Evolutionary conservation across 2,797 vertebrate genomes (phyloP), one percentile per base, ranked within the genome.

Genomic region (Crocidura indochinensis): DNA sequence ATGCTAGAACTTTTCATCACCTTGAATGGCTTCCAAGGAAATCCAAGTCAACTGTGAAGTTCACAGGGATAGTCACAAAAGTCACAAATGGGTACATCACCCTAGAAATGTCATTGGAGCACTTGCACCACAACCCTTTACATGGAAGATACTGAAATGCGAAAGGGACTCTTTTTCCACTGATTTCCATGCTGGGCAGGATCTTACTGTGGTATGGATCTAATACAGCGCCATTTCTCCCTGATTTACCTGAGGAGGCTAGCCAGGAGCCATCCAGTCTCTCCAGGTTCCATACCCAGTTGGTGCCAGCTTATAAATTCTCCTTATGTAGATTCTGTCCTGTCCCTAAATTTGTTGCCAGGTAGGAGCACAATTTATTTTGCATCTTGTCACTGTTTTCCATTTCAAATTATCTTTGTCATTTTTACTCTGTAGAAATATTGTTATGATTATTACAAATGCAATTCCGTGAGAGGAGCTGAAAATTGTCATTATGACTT

Each of bases 371-470:
- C 84, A 92, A 60, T 96, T 91, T 92, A 92, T 96, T 95, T 94
- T 95, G 80, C 90, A 88, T 92, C 94, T 91, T 95, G 88, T 92
- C 96, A 88, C 76, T 96, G 94, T 92, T 97, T 95, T 95, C 93
- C 95, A 95, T 95, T 96, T 94, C 94, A 94, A 93, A 95, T 96
- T 90, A 95, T 94, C 96, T 88, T 91, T 96, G 95, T 94, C 94
- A 90, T 91, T 96, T 95, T 92, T 76, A 82, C 90, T 95, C 93
- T 56, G 71, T 84, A 92, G 93, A 94, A 91, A 94, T 93, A 94
- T 94, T 91, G 95, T 87, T 91, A 83, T 87, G 95, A 95, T 96
- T 88, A 92, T 94, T 92, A 94, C 68, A 93, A 94, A 95, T 87
- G 84, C 90, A 60, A 53, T 90, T 95, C 91, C 11, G 10, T 93